These are phyloP conservation scores for Acanthococcus lagerstroemiae DNA, from an alignment of 2,888 invertebrate genomes.

Conservation along the genomic window DNA sequence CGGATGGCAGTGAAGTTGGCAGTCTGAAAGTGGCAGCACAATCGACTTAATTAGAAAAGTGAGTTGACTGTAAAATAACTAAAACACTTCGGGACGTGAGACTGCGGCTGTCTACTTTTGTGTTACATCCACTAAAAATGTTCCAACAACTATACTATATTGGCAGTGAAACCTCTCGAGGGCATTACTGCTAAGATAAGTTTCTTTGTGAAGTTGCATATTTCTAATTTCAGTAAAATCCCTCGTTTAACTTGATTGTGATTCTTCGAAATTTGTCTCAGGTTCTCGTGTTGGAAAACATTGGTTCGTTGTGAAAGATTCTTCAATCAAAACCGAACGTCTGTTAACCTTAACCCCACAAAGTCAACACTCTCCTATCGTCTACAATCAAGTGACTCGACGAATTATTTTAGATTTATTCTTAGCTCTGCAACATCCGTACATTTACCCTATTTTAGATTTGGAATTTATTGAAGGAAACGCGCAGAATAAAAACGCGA, in stretches of 20 bases:
- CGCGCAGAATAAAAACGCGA: slow-evolving; percentile 43
- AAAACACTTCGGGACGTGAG: too few relatives aligned
- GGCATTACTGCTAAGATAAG: too few relatives aligned
- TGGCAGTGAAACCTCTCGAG: too few relatives aligned
- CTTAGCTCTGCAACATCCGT: slow-evolving; percentile 79
- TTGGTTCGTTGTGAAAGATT: slow-evolving; percentile 83
- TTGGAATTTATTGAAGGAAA: slow-evolving; percentile 54
- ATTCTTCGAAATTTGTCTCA: slow-evolving; percentile 36
- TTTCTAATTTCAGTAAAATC: too few relatives aligned
- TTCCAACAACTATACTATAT: too few relatives aligned
- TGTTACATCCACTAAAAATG: too few relatives aligned
- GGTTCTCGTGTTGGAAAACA: slow-evolving; percentile 74
- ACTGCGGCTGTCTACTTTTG: too few relatives aligned
- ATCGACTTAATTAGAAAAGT: too few relatives aligned
- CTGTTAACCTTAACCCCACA: slow-evolving; percentile 57
- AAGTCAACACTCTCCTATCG: slow-evolving; percentile 54
- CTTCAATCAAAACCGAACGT: slow-evolving; percentile 64
- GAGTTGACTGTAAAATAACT: too few relatives aligned
- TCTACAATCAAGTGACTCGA: slow-evolving; percentile 54
- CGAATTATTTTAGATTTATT: slow-evolving; percentile 68
- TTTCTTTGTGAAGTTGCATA: neutral
- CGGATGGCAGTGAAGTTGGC: too few relatives aligned
- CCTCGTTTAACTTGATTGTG: too few relatives aligned
- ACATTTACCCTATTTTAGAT: slow-evolving; percentile 81
- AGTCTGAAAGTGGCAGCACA: too few relatives aligned